These are phyloP conservation scores for Carduelis carduelis DNA, from an alignment of 2,797 vertebrate species.

Conservation along the genomic window DNA sequence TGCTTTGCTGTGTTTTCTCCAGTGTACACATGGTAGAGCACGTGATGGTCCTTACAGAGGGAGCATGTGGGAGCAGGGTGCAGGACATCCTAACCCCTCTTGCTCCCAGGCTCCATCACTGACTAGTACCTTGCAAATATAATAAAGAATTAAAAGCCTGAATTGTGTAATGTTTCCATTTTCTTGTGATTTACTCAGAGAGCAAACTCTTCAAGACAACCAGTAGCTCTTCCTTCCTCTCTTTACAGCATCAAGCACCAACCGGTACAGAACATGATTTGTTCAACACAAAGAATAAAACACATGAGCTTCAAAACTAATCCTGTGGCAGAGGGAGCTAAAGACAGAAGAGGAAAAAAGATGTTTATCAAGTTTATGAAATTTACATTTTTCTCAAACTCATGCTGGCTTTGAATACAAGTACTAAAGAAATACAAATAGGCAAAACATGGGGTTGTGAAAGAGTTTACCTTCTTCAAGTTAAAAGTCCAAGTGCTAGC, in stretches of 20 bases:
- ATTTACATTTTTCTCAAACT: background rate
- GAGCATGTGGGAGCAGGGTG: background rate
- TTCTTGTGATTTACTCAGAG: background rate
- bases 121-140: background rate
- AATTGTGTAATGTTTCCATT: background rate
- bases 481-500: background rate
- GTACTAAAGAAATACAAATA: background rate
- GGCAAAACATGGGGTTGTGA: background rate
- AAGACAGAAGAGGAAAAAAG: background rate
- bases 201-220: background rate
- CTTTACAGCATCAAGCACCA: background rate
- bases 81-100: background rate
- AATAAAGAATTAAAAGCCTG: background rate
- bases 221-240: background rate
- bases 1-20: background rate
- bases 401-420: background rate
- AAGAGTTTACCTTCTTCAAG: background rate
- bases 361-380: background rate
- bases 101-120: background rate
- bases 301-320: background rate
- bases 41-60: accelerated
- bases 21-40: accelerated
- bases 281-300: background rate
- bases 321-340: background rate
- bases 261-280: background rate